Evolutionary conservation across 2,113 vertebrate species (phyloP).

Genomic region (Pachyramphus minor): DNA sequence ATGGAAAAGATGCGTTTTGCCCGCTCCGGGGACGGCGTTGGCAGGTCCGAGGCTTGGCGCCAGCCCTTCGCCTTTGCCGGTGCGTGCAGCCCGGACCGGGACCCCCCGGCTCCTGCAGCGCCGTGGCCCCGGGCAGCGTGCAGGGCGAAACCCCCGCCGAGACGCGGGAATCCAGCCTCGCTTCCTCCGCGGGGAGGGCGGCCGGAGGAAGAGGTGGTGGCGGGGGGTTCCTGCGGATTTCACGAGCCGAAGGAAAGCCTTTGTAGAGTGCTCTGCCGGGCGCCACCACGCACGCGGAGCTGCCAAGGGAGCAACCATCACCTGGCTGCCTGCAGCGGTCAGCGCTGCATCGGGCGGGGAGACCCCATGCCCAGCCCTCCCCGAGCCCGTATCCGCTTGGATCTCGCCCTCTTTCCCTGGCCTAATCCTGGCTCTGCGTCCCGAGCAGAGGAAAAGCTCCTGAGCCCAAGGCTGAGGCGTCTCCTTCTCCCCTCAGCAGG

Average conservation of each 20-base stretch:
- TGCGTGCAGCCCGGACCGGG: background rate
- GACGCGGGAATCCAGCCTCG: background rate
- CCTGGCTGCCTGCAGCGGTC: conserved; percentile 3
- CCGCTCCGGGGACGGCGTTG: background rate
- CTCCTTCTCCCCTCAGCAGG: background rate
- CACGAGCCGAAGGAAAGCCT: background rate
- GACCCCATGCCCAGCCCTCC: background rate
- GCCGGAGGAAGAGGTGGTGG: background rate
- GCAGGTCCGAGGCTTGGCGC: background rate
- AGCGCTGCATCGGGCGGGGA: background rate
- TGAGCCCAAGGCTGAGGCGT: background rate
- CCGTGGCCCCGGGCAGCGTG: background rate
- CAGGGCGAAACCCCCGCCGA: background rate
- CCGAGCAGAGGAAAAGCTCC: background rate
- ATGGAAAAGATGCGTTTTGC: background rate
- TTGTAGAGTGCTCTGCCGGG: background rate
- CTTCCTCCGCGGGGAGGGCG: background rate
- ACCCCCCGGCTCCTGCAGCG: background rate
- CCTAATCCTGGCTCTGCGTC: background rate
- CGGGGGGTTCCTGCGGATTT: background rate
- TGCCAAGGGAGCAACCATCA: background rate
- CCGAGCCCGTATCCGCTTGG: background rate
- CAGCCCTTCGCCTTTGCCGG: background rate
- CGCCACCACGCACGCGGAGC: background rate
- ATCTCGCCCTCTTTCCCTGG: background rate